phyloP scores from a whole-genome alignment of 2,797 vertebrate genomes.

The Microcaecilia unicolor region DNA sequence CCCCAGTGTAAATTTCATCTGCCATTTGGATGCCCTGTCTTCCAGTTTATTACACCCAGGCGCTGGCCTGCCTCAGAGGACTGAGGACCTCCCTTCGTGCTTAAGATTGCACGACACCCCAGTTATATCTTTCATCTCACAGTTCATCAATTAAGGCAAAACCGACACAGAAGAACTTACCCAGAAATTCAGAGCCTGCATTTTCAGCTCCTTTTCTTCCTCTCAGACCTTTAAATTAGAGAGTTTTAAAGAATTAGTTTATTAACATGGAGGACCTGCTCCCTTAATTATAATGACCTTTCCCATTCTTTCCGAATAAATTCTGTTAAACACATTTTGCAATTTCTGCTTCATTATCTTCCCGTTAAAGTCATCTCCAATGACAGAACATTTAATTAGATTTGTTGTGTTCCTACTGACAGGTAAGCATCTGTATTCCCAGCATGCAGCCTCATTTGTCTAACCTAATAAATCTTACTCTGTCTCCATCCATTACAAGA shows the following conservation, averaged over 20 bases:
- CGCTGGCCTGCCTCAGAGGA: no score
- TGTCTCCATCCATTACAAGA: conserved; percentile 32
- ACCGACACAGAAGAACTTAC: no score
- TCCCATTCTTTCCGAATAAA: conserved; percentile 24
- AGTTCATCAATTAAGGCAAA: no score
- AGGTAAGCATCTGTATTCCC: conserved; percentile 29
- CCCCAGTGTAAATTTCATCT: no score
- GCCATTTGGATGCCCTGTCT: no score
- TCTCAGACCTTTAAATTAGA: conserved; percentile 8
- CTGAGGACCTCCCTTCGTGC: no score
- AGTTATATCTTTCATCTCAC: no score
- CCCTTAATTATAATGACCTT: conserved; percentile 36
- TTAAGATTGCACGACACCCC: no score
- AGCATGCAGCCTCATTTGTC: conserved; percentile 18
- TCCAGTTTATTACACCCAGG: no score
- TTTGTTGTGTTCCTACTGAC: conserved; percentile 26
- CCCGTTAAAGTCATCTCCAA: conserved; percentile 35
- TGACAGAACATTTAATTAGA: conserved; percentile 39
- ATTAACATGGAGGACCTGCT: conserved; percentile 15
- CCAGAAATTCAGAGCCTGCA: no score
- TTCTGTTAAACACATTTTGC: conserved; percentile 29
- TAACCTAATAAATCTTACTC: conserved; percentile 35
- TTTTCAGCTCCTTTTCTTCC: no score
- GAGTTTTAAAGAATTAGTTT: conserved; percentile 9
- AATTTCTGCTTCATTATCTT: conserved; percentile 40